Conservation (phyloP, 2,113 vertebrate genomes). For the Peucedramus taeniatus region DNA sequence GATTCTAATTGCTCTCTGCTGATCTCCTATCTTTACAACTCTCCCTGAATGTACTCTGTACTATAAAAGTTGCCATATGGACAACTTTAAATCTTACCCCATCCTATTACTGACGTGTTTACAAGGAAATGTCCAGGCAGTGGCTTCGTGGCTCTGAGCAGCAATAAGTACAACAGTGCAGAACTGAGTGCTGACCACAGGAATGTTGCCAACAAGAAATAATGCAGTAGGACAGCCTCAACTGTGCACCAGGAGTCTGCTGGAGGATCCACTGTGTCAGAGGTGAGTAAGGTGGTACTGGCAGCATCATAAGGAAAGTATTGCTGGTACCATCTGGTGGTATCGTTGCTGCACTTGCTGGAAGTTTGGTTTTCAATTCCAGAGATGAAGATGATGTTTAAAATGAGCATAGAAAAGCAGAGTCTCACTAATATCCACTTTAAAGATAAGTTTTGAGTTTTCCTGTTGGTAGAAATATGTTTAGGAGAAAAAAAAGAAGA, state of each 20-base stretch:
- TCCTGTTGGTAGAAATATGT: slow-evolving; percentile 20
- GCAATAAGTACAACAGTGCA: slow-evolving; percentile 57
- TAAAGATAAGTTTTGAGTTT: slow-evolving; percentile 31
- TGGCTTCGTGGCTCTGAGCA: slow-evolving; percentile 35
- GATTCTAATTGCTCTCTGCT: neutral
- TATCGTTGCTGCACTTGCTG: neutral
- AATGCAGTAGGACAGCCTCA: slow-evolving; percentile 62
- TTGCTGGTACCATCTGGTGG: neutral
- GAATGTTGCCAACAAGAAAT: slow-evolving; percentile 71
- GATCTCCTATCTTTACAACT: neutral
- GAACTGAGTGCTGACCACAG: slow-evolving; percentile 66
- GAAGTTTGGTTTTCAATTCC: slow-evolving; percentile 68
- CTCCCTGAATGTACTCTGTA: neutral
- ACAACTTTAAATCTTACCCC: slow-evolving; percentile 54
- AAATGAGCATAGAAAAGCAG: slow-evolving; percentile 70
- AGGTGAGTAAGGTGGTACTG: neutral
- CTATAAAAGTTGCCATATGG: neutral
- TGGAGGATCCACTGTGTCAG: neutral
- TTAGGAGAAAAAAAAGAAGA: neutral
- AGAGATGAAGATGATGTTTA: slow-evolving; percentile 75
- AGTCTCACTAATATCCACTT: slow-evolving; percentile 68
- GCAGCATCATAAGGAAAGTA: fast-evolving
- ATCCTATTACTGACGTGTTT: slow-evolving; percentile 14
- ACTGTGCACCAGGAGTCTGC: slow-evolving; percentile 18
- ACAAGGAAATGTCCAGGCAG: slow-evolving; percentile 36